Conservation (phyloP, 92 coral and sea anemone species). For the Galaxea fascicularis region DNA sequence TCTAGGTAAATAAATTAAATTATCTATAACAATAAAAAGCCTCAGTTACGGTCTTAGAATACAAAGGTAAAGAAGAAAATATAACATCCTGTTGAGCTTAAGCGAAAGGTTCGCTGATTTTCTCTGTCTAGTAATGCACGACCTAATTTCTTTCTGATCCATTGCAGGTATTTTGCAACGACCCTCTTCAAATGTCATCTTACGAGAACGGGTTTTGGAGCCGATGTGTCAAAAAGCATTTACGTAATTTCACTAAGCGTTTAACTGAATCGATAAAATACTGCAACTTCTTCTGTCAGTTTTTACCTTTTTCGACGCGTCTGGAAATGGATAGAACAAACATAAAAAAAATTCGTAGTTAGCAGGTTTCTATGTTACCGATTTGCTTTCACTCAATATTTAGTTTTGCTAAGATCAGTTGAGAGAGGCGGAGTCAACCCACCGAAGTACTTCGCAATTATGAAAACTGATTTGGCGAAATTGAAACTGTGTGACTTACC, state of each 20-base stretch:
- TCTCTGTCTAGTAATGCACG: not conserved
- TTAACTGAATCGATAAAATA: not conserved
- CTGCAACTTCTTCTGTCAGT: not conserved
- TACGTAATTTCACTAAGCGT: not conserved
- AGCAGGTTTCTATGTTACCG: too few species aligned
- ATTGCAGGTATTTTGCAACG: conserved; percentile 16
- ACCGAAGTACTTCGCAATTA: not conserved
- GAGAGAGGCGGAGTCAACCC: not conserved
- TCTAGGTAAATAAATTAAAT: not conserved
- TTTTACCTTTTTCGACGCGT: not conserved
- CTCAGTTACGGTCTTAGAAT: not conserved
- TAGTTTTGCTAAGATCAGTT: too few species aligned
- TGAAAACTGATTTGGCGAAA: too few species aligned
- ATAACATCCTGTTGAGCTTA: not conserved
- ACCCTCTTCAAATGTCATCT: conserved; percentile 19
- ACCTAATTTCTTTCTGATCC: not conserved
- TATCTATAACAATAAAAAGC: not conserved
- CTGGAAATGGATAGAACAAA: not conserved
- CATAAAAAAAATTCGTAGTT: not conserved
- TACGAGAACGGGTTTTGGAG: not conserved
- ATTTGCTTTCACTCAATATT: too few species aligned
- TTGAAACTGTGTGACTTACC: conserved; percentile 14
- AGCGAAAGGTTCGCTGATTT: too few species aligned
- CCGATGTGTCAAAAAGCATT: conserved; percentile 5
- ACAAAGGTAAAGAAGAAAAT: not conserved